Evolutionary conservation across 2,797 vertebrate genomes (phyloP), one percentile per base, ranked within the genome.

Genomic region (Poeciliopsis paucimaculata): DNA sequence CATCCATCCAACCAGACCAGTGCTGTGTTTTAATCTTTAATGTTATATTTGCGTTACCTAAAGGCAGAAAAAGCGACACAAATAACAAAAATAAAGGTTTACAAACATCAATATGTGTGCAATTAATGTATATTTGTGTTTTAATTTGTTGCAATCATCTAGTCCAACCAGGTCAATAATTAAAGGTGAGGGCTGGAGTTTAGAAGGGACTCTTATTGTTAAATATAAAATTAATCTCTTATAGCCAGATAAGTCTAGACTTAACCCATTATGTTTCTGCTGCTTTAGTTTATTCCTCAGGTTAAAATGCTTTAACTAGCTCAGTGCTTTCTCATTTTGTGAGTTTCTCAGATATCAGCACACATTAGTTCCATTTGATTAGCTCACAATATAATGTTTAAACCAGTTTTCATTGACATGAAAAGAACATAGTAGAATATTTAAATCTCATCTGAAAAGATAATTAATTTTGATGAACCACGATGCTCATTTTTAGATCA

Each of bases 401-500:
- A 62, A 34, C 5, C 31, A 84, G 74, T 84, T 85, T 82, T 71
- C 73, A 82, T 83, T 78, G 76, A 91, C 86, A 88, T 86, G 78
- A 87, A 87, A 83, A 91, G 81, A 91, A 84, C 87, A 85, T 78
- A 79, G 72, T 79, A 75, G 77, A 85, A 90, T 36, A 51, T 86
- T 90, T 88, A 90, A 91, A 89, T 90, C 89, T 87, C 39, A 70
- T 43, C 87, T 89, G 83, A 86, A 91, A 92, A 91, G 87, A 93
- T 93, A 89, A 95, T 95, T 95, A 85, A 94, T 92, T 90, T 87
- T 72, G 83, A 91, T 90, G 84, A 91, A 87, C 70, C 18, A n/a
- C 43, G 39, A 41, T 43, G 39, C 43, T 70, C 77, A 49, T 86
- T 77, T 34, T 75, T 81, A 72, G 26, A 88, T 89, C 39, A 36